A percentile compares a stretch with the other conserved stretches of the same genome.
These are phyloP conservation scores for Numida meleagris DNA, from an alignment of 2,113 vertebrate genomes.

Conservation along the genomic window DNA sequence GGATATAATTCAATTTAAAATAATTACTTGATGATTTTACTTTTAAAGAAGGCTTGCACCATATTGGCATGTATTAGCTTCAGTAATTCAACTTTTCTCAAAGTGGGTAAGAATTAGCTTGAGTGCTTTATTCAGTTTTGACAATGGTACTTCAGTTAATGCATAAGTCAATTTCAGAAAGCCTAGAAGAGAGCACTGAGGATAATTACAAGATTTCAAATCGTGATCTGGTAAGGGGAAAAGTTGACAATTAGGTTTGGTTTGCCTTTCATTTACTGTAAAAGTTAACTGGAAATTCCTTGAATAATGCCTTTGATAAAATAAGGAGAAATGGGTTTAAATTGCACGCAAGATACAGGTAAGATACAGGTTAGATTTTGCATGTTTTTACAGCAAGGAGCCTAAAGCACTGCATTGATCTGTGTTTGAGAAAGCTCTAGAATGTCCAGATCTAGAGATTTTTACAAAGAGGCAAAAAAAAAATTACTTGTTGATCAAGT, in stretches of 20 bases:
- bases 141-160: not conserved
- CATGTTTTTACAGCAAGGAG: not conserved
- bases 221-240: not conserved
- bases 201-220: not conserved
- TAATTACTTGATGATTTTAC: not conserved
- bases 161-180: not conserved
- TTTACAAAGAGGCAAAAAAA: not conserved
- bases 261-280: not conserved
- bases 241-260: not conserved
- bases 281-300: not conserved
- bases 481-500: not conserved
- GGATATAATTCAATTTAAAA: not conserved
- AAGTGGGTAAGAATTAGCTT: not conserved
- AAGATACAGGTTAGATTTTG: not conserved
- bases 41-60: fast-evolving
- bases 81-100: not conserved
- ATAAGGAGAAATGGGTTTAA: not conserved
- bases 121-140: not conserved
- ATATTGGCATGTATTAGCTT: not conserved
- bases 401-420: not conserved
- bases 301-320: not conserved
- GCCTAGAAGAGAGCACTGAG: not conserved
- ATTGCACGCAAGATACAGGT: too few species aligned
- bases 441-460: not conserved
- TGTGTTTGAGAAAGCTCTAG: not conserved